Evolutionary conservation across 2,888 invertebrate genomes (phyloP).

Genomic region (Drosophila maculinotata): DNA sequence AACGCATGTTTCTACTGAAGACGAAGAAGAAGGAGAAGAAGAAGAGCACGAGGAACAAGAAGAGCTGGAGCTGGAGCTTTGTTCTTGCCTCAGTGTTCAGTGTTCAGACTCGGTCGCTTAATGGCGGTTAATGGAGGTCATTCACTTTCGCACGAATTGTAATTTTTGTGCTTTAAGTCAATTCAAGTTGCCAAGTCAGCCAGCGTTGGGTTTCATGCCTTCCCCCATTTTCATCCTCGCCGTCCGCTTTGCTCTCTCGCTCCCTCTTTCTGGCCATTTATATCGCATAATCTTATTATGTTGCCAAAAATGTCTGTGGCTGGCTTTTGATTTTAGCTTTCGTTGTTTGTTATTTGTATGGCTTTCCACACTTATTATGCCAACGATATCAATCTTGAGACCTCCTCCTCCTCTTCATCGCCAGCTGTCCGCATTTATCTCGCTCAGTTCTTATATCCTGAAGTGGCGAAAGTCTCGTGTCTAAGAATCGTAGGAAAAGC

Average conservation of each 20-base stretch:
- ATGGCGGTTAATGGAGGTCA: conserved; percentile 85
- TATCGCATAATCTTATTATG: conserved; percentile 73
- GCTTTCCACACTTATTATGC: conserved; percentile 64
- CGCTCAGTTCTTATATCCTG: neutral
- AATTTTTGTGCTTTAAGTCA: conserved; percentile 78
- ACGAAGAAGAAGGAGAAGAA: conserved; percentile 10
- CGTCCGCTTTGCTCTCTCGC: conserved; percentile 24
- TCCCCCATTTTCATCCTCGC: too few species aligned
- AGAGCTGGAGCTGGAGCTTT: conserved; percentile 31
- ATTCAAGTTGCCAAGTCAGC: conserved; percentile 65
- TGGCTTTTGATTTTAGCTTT: conserved; percentile 31
- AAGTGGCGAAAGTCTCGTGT: conserved; percentile 45
- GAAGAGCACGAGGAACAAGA: conserved; percentile 10
- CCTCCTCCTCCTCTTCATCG: neutral
- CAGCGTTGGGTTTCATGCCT: conserved; percentile 47
- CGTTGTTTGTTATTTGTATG: conserved; percentile 52
- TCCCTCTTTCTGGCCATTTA: conserved; percentile 4
- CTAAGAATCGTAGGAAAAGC: neutral
- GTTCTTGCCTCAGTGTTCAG: conserved; percentile 30
- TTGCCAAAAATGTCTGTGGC: conserved; percentile 41
- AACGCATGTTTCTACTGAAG: conserved; percentile 54
- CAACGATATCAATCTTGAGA: conserved; percentile 52
- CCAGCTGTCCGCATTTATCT: conserved; percentile 57
- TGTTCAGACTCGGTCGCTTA: conserved; percentile 59
- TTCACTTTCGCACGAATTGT: conserved; percentile 85